Conservation (phyloP, 2,797 vertebrate genomes). For the Eospalax fontanierii region DNA sequence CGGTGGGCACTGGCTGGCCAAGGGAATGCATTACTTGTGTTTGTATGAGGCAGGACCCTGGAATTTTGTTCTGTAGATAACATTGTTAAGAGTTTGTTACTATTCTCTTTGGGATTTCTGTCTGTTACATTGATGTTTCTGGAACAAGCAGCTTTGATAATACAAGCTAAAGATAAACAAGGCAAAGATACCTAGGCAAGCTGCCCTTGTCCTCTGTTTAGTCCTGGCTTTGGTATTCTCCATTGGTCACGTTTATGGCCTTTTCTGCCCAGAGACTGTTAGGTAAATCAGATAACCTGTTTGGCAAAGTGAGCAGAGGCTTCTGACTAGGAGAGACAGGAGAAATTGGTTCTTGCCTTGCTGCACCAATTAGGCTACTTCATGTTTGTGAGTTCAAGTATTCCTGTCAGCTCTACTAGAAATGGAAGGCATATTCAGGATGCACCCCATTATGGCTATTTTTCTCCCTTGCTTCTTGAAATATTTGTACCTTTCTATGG, state of each 20-base stretch:
- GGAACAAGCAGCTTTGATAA: background rate
- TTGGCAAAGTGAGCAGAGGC: conserved; percentile 6
- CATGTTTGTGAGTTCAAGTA: background rate
- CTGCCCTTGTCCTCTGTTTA: background rate
- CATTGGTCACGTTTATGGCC: background rate
- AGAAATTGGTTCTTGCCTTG: conserved; percentile 10
- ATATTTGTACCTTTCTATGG: background rate
- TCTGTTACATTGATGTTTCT: conserved; percentile 46
- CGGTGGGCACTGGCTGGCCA: background rate
- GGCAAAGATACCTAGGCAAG: conserved; percentile 16
- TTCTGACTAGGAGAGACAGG: conserved; percentile 24
- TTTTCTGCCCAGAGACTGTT: conserved; percentile 64
- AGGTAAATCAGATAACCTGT: background rate
- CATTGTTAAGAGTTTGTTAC: conserved; percentile 69
- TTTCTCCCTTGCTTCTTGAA: conserved; percentile 5
- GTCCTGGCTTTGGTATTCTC: background rate
- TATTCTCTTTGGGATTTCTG: conserved; percentile 64
- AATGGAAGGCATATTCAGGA: background rate
- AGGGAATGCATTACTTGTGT: conserved; percentile 22
- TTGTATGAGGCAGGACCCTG: background rate
- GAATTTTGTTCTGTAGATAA: conserved; percentile 70
- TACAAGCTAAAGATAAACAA: conserved; percentile 18
- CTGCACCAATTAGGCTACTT: background rate
- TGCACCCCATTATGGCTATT: background rate
- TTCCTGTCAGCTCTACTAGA: background rate